A percentile compares a stretch with the other conserved stretches of the same genome.
phyloP scores from a whole-genome alignment of 1,140 invertebrate genomes.

The Elysia chlorotica region DNA sequence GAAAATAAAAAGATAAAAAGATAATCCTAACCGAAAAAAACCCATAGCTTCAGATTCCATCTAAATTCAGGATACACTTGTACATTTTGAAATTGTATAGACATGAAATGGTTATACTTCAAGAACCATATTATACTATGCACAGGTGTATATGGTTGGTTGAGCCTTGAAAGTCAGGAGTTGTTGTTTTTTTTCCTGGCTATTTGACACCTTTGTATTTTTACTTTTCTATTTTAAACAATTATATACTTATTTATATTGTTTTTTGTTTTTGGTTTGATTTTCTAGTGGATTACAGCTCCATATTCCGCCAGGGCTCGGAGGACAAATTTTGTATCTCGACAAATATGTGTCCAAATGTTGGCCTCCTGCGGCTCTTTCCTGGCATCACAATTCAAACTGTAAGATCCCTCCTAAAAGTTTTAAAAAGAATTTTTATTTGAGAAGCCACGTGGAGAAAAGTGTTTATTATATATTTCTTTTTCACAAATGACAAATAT shows the following conservation, averaged over 20 bases:
- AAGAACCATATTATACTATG: no score
- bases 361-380: conserved; percentile 85
- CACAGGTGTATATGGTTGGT: background rate
- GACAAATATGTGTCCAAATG: conserved; percentile 79
- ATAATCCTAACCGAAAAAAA: no score
- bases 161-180: background rate
- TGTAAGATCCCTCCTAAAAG: no score
- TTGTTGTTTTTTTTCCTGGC: background rate
- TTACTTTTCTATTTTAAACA: background rate
- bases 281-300: conserved; percentile 75
- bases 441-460: no score
- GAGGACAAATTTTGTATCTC: conserved; percentile 82
- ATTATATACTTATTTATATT: background rate
- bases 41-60: no score
- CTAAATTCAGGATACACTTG: no score
- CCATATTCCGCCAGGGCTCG: conserved; percentile 74
- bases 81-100: no score
- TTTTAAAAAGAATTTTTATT: no score
- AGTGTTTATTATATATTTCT: no score
- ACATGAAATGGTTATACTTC: no score
- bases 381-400: conserved; percentile 85
- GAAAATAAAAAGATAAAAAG: no score
- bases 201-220: background rate
- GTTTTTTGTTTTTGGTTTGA: background rate
- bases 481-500: no score